A percentile compares a stretch with the other conserved stretches of the same genome.
phyloP scores from a whole-genome alignment of 2,888 invertebrate genomes.

The Vanessa cardui region DNA sequence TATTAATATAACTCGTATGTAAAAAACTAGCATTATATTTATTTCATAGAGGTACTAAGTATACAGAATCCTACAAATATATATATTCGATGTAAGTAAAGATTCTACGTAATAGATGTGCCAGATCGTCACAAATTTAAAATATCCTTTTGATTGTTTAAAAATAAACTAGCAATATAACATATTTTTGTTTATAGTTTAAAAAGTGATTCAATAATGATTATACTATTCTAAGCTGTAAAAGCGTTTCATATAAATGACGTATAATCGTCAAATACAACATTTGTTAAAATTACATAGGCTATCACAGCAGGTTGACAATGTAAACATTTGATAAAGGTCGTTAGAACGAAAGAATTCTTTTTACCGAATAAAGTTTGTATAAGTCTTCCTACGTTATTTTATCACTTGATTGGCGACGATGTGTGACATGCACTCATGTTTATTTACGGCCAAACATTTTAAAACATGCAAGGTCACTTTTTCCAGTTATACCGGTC shows the following conservation, averaged over 20 bases:
- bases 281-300: neutral
- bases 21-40: too few species aligned
- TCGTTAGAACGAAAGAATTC: neutral
- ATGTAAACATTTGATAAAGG: constrained; percentile 3
- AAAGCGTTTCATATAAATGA: neutral
- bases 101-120: too few species aligned
- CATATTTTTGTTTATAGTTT: too few species aligned
- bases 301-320: constrained; percentile 1
- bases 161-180: too few species aligned
- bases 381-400: neutral
- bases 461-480: constrained; percentile 20
- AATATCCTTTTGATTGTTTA: too few species aligned
- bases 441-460: constrained; percentile 13
- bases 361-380: neutral
- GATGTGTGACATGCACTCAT: constrained; percentile 4
- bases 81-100: too few species aligned
- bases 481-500: constrained; percentile 23
- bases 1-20: too few species aligned
- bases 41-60: too few species aligned
- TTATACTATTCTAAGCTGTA: neutral
- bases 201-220: too few species aligned
- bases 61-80: too few species aligned
- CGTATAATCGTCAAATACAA: neutral
- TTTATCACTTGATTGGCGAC: constrained; percentile 21
- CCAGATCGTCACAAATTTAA: too few species aligned